phyloP scores from a whole-genome alignment of 64 coral and sea anemone genomes.

The Montipora efflorescens region DNA sequence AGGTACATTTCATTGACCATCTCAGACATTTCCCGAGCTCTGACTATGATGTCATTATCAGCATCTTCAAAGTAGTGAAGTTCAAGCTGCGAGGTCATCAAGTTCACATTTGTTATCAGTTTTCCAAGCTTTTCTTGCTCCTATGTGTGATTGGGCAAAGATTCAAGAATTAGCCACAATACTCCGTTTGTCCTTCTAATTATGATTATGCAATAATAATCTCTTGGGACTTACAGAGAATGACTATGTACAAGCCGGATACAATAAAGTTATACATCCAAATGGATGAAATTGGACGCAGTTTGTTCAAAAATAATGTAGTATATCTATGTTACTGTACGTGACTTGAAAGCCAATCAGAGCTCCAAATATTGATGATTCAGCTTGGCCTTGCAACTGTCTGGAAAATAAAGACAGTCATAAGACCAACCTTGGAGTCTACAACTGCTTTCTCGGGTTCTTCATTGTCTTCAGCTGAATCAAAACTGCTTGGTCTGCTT shows the following conservation, averaged over 20 bases:
- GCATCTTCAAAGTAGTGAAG: conserved; percentile 45
- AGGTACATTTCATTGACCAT: conserved; percentile 71
- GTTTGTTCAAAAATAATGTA: no score
- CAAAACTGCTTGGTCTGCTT: conserved; percentile 15
- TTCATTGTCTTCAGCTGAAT: conserved; percentile 26
- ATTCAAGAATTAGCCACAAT: background rate
- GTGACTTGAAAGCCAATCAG: no score
- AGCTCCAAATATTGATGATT: no score
- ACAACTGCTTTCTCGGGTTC: conserved; percentile 31
- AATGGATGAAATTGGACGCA: no score
- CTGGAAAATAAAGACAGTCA: background rate
- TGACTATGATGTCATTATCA: conserved; percentile 52
- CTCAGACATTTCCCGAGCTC: conserved; percentile 64
- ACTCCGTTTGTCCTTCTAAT: no score
- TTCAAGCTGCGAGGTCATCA: conserved; percentile 71
- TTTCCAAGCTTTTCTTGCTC: conserved; percentile 56
- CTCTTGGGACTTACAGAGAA: no score
- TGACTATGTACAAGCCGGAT: no score
- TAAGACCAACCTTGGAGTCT: conserved; percentile 8
- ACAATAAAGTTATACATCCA: no score
- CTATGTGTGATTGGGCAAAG: conserved; percentile 18
- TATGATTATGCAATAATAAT: no score
- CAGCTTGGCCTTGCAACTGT: background rate
- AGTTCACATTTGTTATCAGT: conserved; percentile 61
- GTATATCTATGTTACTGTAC: no score